Percentiles rank a stretch among this genome's conserved stretches.
Evolutionary conservation across 2,113 vertebrate genomes (phyloP).

Genomic region (Chaetops frenatus): DNA sequence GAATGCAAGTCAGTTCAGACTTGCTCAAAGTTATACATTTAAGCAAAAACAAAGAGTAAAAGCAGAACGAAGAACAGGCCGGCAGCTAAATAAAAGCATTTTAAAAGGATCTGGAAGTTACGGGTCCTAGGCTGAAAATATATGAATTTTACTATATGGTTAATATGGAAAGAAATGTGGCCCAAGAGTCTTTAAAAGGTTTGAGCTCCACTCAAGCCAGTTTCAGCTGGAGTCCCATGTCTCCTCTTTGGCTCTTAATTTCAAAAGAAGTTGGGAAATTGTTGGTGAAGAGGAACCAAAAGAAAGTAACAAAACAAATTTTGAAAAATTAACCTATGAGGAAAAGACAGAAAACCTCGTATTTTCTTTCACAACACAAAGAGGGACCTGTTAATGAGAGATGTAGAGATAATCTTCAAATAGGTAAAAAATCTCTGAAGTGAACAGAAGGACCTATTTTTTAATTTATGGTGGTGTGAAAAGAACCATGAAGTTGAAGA

Average conservation of each 20-base stretch:
- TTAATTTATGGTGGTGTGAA: background rate
- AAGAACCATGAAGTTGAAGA: background rate
- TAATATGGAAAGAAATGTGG: background rate
- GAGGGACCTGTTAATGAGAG: background rate
- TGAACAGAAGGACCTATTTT: rapidly evolving
- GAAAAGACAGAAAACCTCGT: background rate
- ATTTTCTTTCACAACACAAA: background rate
- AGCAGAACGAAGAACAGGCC: background rate
- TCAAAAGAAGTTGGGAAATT: background rate
- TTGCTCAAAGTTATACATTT: background rate
- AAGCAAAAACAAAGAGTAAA: background rate
- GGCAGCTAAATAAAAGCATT: background rate
- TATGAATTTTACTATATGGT: background rate
- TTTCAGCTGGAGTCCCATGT: background rate
- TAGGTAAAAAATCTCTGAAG: background rate
- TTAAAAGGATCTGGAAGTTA: background rate
- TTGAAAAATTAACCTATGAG: background rate
- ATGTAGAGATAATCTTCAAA: background rate
- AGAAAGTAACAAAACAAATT: background rate
- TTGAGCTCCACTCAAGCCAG: background rate
- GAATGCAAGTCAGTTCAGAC: background rate
- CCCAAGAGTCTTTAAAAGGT: background rate
- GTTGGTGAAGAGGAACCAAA: background rate
- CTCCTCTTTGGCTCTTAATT: background rate
- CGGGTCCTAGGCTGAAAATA: background rate